Evolutionary conservation across 2,113 vertebrate genomes (phyloP).

Genomic region (Ptychochromis oligacanthus): DNA sequence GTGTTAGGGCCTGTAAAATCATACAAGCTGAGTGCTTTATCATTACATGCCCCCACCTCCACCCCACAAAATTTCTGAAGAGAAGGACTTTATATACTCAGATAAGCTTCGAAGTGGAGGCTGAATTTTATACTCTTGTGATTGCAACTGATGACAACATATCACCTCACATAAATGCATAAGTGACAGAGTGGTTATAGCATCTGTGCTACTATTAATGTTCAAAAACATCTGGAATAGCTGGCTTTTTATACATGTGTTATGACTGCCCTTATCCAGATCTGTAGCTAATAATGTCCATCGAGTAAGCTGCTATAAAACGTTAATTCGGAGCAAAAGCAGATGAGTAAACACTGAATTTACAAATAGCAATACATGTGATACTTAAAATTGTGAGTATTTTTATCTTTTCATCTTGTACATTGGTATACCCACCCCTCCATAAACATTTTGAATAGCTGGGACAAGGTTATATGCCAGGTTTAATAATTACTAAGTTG

Average conservation of each 20-base stretch:
- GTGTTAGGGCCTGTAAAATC: constrained; percentile 69
- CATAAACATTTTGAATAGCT: background rate
- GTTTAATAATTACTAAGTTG: no score
- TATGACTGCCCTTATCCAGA: background rate
- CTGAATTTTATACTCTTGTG: constrained; percentile 38
- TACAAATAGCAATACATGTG: background rate
- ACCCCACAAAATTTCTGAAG: constrained; percentile 23
- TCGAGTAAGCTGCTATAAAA: background rate
- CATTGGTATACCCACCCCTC: background rate
- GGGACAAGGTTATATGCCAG: no score
- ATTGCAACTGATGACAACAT: constrained; percentile 54
- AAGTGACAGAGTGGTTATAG: background rate
- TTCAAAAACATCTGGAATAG: background rate
- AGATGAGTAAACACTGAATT: background rate
- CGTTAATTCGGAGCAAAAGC: background rate
- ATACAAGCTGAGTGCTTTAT: constrained; percentile 70
- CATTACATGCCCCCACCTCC: constrained; percentile 60
- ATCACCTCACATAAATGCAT: constrained; percentile 1
- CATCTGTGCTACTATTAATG: background rate
- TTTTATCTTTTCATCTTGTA: background rate
- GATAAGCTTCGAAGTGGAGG: constrained; percentile 30
- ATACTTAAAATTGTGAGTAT: background rate
- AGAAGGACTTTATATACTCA: constrained; percentile 27
- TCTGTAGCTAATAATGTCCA: background rate
- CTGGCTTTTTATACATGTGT: background rate